phyloP scores from a whole-genome alignment of 2,888 invertebrate genomes.

The Aphodius granarius region DNA sequence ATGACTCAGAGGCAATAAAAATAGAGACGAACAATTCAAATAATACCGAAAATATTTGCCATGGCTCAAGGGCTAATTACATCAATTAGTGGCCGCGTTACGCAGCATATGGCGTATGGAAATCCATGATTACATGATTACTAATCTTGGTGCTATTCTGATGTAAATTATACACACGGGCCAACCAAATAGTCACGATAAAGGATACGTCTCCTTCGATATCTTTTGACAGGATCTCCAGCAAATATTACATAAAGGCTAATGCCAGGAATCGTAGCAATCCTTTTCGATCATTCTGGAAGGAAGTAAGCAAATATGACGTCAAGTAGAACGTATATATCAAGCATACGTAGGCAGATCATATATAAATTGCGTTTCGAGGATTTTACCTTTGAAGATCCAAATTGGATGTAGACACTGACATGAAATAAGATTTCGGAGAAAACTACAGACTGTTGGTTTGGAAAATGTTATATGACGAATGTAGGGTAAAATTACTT shows the following conservation, averaged over 20 bases:
- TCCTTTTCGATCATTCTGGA: background rate
- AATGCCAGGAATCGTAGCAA: background rate
- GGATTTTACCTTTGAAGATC: background rate
- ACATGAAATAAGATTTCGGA: background rate
- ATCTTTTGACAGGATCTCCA: background rate
- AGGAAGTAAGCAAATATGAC: background rate
- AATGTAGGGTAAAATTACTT: too few relatives aligned
- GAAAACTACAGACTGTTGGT: background rate
- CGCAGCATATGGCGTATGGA: background rate
- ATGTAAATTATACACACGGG: background rate
- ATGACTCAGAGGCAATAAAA: background rate
- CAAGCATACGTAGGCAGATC: background rate
- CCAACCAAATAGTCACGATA: too few relatives aligned
- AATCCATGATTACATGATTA: background rate
- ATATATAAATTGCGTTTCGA: background rate
- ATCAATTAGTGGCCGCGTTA: background rate
- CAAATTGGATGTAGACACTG: background rate
- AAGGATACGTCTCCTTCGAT: background rate
- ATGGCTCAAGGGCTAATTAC: background rate
- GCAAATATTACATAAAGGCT: background rate
- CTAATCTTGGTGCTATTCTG: background rate
- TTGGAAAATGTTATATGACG: background rate
- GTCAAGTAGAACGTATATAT: background rate
- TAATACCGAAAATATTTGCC: background rate
- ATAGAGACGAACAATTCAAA: background rate